A percentile compares a stretch with the other conserved stretches of the same genome.
These are phyloP conservation scores for Perca fluviatilis DNA, from an alignment of 2,113 vertebrate species.

Conservation along the genomic window DNA sequence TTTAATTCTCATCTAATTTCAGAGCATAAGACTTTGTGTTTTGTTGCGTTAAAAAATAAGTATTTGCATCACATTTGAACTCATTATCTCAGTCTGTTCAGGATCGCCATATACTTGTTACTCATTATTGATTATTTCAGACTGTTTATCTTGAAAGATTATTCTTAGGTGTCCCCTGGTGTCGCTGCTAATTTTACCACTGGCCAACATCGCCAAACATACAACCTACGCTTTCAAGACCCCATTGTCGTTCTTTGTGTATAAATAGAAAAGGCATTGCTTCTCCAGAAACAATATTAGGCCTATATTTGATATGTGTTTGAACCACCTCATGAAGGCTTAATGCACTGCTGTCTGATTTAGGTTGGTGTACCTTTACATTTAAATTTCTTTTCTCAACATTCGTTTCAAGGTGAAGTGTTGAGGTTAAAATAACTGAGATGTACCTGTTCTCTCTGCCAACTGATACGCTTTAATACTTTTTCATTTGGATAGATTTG, in stretches of 20 bases:
- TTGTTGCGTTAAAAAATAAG: no score
- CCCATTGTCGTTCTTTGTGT: no score
- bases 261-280: not conserved
- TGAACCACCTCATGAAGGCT: not conserved
- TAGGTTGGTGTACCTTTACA: not conserved
- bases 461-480: not conserved
- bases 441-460: not conserved
- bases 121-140: not conserved
- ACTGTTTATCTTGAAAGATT: not conserved
- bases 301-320: not conserved
- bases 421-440: not conserved
- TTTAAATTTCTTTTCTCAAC: no score
- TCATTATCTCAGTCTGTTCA: no score
- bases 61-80: no score
- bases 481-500: not conserved
- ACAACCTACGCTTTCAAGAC: fast-evolving
- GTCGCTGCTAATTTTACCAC: no score
- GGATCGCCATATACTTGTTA: no score
- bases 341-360: no score
- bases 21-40: no score
- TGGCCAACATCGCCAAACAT: not conserved
- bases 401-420: not conserved
- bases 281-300: not conserved
- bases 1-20: no score
- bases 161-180: no score